Base-by-base conservation (phyloP, 2,888 invertebrate genomes). In the Augiades crinisus region DNA sequence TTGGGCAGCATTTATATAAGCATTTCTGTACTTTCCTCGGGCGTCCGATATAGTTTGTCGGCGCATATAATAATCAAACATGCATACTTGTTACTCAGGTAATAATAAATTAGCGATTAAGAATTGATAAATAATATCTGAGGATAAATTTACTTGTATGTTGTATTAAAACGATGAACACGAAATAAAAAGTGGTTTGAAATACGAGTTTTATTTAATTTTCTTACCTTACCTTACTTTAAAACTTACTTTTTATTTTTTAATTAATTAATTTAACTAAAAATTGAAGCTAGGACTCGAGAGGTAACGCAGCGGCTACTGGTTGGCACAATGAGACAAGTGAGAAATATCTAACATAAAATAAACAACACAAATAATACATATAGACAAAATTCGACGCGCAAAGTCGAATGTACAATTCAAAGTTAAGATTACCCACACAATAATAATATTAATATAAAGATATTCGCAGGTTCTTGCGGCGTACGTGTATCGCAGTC, bases 101-200 rank as follows among this genome's bases (percentile, higher is more conserved):
- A 81, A 75, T 81, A 84, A 81, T 89, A 89, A 87, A 87, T 72
- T 87, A 88, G 88, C 67, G 59, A 57, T 70, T 90, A 90, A 90
- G 89, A 79, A 87, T 86, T 85, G 81, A 87, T 89, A 83, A 85
- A 83, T 84, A 85, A 83, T 88, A 88, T 88, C 87, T 81, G 89
- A 89, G 82, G 89, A 90, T 90, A 89, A 89, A 78, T 90, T 89
- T 89, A 90, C 89, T 84, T 90, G 89, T 90, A 90, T 90, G 90
- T 90, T 90, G 90, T 90, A 90, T 85, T 89, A 85, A 89, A 89
- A 88, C 78, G 85, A 85, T 82, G 87, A 85, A 89, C 86, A 87
- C 73, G 80, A 86, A 87, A 88, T 89, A 90, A 90, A 90, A 89
- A 90, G 87, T 88, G 90, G 89, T 90, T 90, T 89, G 89, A 90